These are phyloP conservation scores for Coregonus clupeaformis DNA, from an alignment of 2,113 vertebrate species.

Conservation along the genomic window DNA sequence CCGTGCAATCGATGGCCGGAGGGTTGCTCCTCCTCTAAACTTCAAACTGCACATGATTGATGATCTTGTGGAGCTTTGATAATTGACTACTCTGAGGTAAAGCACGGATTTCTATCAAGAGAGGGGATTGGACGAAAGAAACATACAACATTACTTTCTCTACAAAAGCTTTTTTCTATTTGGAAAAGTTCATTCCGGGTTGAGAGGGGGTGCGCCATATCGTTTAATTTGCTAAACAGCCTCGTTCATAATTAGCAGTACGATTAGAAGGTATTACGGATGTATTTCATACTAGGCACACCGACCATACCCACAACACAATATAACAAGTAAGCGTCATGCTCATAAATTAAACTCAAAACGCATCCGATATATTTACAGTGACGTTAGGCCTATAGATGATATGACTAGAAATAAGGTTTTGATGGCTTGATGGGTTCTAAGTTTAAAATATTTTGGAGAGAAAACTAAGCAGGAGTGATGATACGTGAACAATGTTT, in stretches of 20 bases:
- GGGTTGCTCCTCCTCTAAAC: constrained; percentile 93
- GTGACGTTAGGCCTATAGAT: background rate
- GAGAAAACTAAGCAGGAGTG: background rate
- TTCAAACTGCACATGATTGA: constrained; percentile 89
- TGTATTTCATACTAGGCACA: constrained; percentile 60
- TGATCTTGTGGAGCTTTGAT: constrained; percentile 87
- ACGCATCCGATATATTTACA: constrained; percentile 31
- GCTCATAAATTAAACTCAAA: constrained; percentile 29
- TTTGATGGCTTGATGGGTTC: background rate
- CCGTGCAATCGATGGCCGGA: constrained; percentile 85
- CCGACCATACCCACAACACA: constrained; percentile 63
- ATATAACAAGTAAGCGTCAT: constrained; percentile 62
- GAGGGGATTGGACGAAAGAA: constrained; percentile 80
- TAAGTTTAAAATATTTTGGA: constrained; percentile 13
- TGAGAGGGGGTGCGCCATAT: constrained; percentile 64
- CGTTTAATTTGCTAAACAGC: constrained; percentile 74
- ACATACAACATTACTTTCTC: constrained; percentile 78
- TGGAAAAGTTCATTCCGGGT: constrained; percentile 83
- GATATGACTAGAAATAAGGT: background rate
- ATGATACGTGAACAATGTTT: background rate
- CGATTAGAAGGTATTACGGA: constrained; percentile 72
- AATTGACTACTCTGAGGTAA: constrained; percentile 88
- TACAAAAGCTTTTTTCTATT: constrained; percentile 57
- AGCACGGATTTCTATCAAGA: constrained; percentile 77
- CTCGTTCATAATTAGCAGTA: constrained; percentile 73